phyloP scores from a whole-genome alignment of 2,797 vertebrate genomes.

The Microtus agrestis region DNA sequence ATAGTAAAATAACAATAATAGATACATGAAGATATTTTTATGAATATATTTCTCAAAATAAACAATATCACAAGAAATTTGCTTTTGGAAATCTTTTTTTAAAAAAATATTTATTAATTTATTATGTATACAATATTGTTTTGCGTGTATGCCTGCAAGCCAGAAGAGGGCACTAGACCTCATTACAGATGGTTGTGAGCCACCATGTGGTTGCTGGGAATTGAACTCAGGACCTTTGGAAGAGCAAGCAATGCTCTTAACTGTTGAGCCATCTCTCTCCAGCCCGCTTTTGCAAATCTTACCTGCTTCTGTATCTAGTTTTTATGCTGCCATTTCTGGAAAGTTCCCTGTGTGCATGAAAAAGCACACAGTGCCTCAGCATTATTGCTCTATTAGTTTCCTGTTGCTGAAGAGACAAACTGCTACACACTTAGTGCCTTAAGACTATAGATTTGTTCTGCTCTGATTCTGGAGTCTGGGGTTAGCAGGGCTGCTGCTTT shows the following conservation, averaged over 20 bases:
- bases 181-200: too few relatives aligned
- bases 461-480: background rate
- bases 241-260: too few relatives aligned
- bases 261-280: too few relatives aligned
- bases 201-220: too few relatives aligned
- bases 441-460: background rate
- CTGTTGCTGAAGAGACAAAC: background rate
- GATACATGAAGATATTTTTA: background rate
- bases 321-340: background rate
- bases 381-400: background rate
- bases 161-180: too few relatives aligned
- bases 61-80: background rate
- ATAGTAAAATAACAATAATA: background rate
- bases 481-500: background rate
- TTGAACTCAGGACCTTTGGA: too few relatives aligned
- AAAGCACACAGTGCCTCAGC: background rate
- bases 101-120: too few relatives aligned
- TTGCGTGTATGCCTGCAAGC: too few relatives aligned
- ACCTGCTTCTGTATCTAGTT: background rate
- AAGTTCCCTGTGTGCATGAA: background rate
- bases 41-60: conserved; percentile 23
- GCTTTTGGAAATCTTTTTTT: too few relatives aligned
- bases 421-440: background rate
- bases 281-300: background rate
- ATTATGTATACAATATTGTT: too few relatives aligned